Evolutionary conservation across 2,797 vertebrate species (phyloP), one percentile per base, ranked within the genome.

Genomic region (Sebastes hubbsi): DNA sequence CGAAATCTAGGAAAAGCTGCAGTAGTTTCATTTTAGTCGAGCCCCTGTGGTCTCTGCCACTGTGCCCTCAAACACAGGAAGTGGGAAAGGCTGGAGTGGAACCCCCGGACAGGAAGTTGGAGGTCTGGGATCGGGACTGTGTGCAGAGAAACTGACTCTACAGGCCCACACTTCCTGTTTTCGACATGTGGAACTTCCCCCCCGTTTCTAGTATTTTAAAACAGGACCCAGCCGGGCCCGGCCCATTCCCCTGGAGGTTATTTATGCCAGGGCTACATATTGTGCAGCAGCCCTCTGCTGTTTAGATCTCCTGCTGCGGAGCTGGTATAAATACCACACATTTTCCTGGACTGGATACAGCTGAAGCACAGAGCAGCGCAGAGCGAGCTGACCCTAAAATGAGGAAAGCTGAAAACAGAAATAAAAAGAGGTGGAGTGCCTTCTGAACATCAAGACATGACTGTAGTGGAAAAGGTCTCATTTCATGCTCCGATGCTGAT

Each of bases 121-220:
- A 92, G 83, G 90, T 77, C 91, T 88, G 83, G 90, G 91, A 93
- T 94, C 62, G 81, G 87, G 89, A 85, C 90, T 92, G 84, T 87
- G 74, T 74, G 75, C 84, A 90, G 92, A 93, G 93, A 86, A 87
- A 89, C 92, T 92, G 93, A 94, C 89, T 95, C 89, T 87, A 92
- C 90, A 94, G 89, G 82, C 68, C 79, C 65, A 83, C 81, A 82
- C 89, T 94, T 96, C 95, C 94, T 95, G 94, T 95, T 96, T 94
- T 95, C 94, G 90, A 95, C 91, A 93, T 93, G 88, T 90, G 91
- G 91, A 90, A 95, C 93, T 94, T 95, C 94, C 92, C 91, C 77
- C 77, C 78, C 8, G 22, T 87, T 93, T 94, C 91, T 63, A 86
- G 79, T 77, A 56, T 88, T 87, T 93, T 87, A 87, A 92, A 88